These are phyloP conservation scores for Dendrolimus punctatus DNA, from an alignment of 1,140 invertebrate species.

Conservation along the genomic window DNA sequence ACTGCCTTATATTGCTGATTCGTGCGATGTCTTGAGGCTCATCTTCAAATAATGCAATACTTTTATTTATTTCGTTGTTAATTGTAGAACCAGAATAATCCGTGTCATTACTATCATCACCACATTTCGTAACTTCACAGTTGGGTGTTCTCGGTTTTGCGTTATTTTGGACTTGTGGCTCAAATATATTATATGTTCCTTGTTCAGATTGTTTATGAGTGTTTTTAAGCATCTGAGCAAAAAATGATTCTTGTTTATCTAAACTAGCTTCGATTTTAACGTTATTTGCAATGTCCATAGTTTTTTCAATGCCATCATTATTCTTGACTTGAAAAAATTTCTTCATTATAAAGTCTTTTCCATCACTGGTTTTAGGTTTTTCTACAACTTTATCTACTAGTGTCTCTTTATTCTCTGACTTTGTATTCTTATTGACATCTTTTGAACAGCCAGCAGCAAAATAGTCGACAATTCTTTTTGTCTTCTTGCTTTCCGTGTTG, in stretches of 20 bases:
- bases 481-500: slow-evolving; percentile 69
- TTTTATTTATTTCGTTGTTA: slow-evolving; percentile 63
- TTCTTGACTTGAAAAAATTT: slow-evolving; percentile 36
- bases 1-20: slow-evolving; percentile 43
- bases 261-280: slow-evolving; percentile 30
- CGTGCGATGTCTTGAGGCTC: slow-evolving; percentile 36
- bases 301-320: neutral
- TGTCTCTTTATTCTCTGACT: slow-evolving; percentile 10
- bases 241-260: slow-evolving; percentile 65
- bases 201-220: slow-evolving; percentile 7
- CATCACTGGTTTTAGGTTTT: slow-evolving; percentile 19
- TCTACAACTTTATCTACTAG: slow-evolving; percentile 11
- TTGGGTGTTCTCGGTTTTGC: slow-evolving; percentile 20
- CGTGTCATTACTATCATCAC: slow-evolving; percentile 48
- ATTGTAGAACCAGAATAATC: slow-evolving; percentile 60
- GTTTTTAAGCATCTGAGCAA: slow-evolving; percentile 58
- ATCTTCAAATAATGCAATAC: slow-evolving; percentile 54
- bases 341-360: slow-evolving; percentile 35
- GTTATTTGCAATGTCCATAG: neutral
- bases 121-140: slow-evolving; percentile 31
- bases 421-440: slow-evolving; percentile 12
- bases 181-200: slow-evolving; percentile 3
- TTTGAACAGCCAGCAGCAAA: slow-evolving; percentile 64
- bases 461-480: slow-evolving; percentile 74
- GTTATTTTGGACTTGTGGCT: slow-evolving; percentile 3